Evolutionary conservation across 2,797 vertebrate species (phyloP).

Genomic region (Gobio occitaniae): DNA sequence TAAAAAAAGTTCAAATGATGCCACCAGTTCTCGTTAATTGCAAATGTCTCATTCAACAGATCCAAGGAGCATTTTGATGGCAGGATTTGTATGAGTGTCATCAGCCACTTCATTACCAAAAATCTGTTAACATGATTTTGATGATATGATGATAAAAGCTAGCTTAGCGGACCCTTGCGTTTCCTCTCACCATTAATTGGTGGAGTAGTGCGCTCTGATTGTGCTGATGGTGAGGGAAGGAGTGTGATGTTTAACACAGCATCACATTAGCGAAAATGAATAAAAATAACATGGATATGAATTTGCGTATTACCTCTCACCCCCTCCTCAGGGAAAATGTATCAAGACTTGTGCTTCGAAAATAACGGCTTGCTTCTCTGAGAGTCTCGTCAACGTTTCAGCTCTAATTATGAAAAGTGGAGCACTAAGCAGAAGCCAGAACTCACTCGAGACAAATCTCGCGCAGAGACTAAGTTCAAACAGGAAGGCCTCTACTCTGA

Average conservation of each 20-base stretch:
- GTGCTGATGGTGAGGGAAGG: conserved; percentile 55
- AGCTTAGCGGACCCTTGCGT: conserved; percentile 56
- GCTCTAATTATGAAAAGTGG: conserved; percentile 74
- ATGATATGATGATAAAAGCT: conserved; percentile 55
- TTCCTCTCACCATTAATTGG: conserved; percentile 58
- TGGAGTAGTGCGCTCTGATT: conserved; percentile 57
- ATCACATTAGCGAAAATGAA: conserved; percentile 65
- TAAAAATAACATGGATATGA: conserved; percentile 61
- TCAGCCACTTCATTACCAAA: conserved; percentile 49
- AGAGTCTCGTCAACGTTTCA: conserved; percentile 64
- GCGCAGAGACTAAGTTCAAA: conserved; percentile 48
- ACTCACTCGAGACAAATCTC: conserved; percentile 56
- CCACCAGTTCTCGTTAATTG: conserved; percentile 29
- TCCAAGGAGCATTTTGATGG: conserved; percentile 26
- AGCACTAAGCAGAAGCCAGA: conserved; percentile 61
- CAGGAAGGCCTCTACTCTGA: conserved; percentile 64
- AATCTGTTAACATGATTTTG: conserved; percentile 50
- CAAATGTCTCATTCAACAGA: conserved; percentile 39
- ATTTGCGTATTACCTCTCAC: conserved; percentile 64
- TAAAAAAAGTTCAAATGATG: conserved; percentile 23
- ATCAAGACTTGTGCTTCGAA: conserved; percentile 49
- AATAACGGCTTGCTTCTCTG: conserved; percentile 41
- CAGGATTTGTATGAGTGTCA: conserved; percentile 40
- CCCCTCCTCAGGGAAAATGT: conserved; percentile 68
- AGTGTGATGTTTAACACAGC: conserved; percentile 66